Evolutionary conservation across 2,888 invertebrate species (phyloP), one percentile per base, ranked within the genome.

Genomic region (Miltochrista miniata): DNA sequence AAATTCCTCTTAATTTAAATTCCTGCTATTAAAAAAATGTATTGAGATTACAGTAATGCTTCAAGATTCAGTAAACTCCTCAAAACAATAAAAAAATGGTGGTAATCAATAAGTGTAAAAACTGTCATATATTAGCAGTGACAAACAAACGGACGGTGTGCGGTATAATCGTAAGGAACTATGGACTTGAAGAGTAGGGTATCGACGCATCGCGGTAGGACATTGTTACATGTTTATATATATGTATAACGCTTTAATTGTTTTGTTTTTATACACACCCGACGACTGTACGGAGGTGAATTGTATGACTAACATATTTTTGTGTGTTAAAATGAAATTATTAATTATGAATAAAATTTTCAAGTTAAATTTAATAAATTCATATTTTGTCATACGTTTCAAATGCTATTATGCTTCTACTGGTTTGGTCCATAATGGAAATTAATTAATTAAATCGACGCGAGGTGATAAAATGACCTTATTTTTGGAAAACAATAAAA

Each of bases 41-140:
- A 35, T 43, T 43, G 43, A 43, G 34, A 34, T 43, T 43, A 35
- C 33, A 43, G 11, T 9, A 14, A 15, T 2, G n/a, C n/a, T 14
- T 1, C 3, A 30, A 9, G n/a, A 12, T 31, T 8, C 8, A 1
- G 31, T 31, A 7, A 24, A 24, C 18, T 51, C 51, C 24, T 42
- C 45, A 47, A 48, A 64, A 56, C 56, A 62, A 56, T 44, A 51
- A 45, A 38, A 55, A 64, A 56, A 58, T 59, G n/a, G n/a, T 59
- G 62, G 56, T 60, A 59, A 62, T 50, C 54, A 47, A 33, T 57
- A 14, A 56, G 56, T 67, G 48, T 61, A 50, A 57, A 51, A 54
- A 61, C 56, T 24, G 54, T 50, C 56, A 12, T 55, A 50, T 55
- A 50, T 57, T 57, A 41, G 51, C 54, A 47, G 38, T 59, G 46